These are phyloP conservation scores for Drosophila equinoxialis DNA, from an alignment of 1,140 invertebrate genomes.

Conservation along the genomic window DNA sequence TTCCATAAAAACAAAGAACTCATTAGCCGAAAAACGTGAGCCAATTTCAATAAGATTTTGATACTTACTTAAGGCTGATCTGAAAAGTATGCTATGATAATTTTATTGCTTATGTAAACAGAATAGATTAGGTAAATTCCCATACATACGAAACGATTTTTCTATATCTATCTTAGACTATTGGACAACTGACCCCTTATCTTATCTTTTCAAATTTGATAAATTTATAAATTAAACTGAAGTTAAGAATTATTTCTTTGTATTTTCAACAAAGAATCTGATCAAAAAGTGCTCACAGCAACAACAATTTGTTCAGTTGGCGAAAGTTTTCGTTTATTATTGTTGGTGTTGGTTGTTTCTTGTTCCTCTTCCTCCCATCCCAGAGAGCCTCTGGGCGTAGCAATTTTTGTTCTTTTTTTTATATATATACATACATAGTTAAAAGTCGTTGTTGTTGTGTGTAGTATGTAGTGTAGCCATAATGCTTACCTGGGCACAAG, in stretches of 20 bases:
- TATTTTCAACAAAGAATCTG: conserved; percentile 4
- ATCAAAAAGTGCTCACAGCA: conserved; percentile 17
- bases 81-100: too few relatives aligned
- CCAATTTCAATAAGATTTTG: too few relatives aligned
- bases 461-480: conserved; percentile 70
- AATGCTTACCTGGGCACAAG: conserved; percentile 76
- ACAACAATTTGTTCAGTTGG: conserved; percentile 47
- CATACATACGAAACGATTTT: too few relatives aligned
- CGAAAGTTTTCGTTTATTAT: conserved; percentile 43
- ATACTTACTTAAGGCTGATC: too few relatives aligned
- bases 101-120: too few relatives aligned
- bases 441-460: conserved; percentile 38
- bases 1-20: too few relatives aligned
- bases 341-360: conserved; percentile 22
- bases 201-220: not conserved
- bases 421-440: conserved; percentile 25
- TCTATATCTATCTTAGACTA: too few relatives aligned
- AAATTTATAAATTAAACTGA: not conserved
- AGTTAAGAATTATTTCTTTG: not conserved
- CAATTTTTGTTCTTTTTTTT: not conserved
- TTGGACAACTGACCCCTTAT: not conserved
- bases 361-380: not conserved
- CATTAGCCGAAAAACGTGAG: too few relatives aligned
- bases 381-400: not conserved
- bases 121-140: too few relatives aligned